These are phyloP conservation scores for Drosophila micromelanica DNA, from an alignment of 1,140 invertebrate species.

Conservation along the genomic window DNA sequence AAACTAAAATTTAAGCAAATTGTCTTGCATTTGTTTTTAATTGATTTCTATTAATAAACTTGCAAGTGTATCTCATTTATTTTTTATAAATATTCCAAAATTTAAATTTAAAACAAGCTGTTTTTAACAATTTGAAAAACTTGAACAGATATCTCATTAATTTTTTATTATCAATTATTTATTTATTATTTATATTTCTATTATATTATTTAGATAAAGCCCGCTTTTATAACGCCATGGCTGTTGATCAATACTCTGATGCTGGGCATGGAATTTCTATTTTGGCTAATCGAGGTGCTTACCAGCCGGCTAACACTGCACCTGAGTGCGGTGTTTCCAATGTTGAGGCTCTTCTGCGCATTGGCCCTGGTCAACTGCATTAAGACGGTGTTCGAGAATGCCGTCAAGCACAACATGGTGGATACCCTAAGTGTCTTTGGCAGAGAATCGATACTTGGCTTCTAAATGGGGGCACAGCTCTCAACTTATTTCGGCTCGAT, in stretches of 20 bases:
- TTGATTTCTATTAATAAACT: too few species aligned
- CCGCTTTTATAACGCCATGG: conserved; percentile 26
- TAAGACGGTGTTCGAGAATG: conserved; percentile 36
- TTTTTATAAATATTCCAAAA: too few species aligned
- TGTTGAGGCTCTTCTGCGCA: conserved; percentile 9
- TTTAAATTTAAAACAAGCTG: too few species aligned
- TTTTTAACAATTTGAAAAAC: too few species aligned
- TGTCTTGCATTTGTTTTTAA: too few species aligned
- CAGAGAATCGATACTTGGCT: not conserved
- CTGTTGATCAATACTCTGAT: conserved; percentile 2
- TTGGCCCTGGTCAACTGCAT: conserved; percentile 43
- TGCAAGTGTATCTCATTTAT: too few species aligned
- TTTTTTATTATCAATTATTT: too few species aligned
- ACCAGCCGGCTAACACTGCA: conserved; percentile 4
- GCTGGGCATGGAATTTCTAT: not conserved
- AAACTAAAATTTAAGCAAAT: too few species aligned
- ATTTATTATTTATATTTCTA: too few species aligned
- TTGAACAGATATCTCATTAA: too few species aligned
- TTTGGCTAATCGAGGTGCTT: conserved; percentile 27
- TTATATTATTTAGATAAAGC: conserved; percentile 14
- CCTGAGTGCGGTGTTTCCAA: not conserved
- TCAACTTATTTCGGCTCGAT: not conserved
- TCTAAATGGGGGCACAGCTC: not conserved
- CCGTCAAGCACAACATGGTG: conserved; percentile 16
- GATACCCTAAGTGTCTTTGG: conserved; percentile 14